Percentiles rank a stretch among this genome's conserved stretches.
phyloP scores from a whole-genome alignment of 2,888 invertebrate species.

The Pseudanteris insignis region DNA sequence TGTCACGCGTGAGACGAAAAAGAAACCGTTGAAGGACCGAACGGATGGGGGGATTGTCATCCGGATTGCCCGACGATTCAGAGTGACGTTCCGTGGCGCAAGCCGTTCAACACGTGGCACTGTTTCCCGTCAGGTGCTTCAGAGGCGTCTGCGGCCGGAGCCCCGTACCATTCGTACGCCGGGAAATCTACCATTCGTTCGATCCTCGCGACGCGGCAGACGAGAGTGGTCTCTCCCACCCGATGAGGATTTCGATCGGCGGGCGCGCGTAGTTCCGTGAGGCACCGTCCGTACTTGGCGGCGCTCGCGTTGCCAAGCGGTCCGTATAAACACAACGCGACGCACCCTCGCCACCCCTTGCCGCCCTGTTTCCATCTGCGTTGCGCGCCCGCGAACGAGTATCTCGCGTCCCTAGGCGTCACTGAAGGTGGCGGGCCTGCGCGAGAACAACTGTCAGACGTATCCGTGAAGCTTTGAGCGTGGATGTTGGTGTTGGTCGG shows the following conservation, averaged over 20 bases:
- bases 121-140: too few relatives aligned
- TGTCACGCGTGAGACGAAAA: too few relatives aligned
- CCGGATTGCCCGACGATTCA: too few relatives aligned
- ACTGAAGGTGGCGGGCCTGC: constrained; percentile 43
- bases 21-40: too few relatives aligned
- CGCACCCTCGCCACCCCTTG: constrained; percentile 19
- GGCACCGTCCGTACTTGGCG: constrained; percentile 24
- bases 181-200: too few relatives aligned
- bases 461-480: constrained; percentile 39
- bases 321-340: constrained; percentile 45
- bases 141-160: too few relatives aligned
- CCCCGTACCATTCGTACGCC: too few relatives aligned
- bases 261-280: constrained; percentile 27
- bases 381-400: constrained; percentile 3
- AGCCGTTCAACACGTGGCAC: background rate
- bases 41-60: too few relatives aligned
- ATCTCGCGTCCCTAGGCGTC: constrained; percentile 15
- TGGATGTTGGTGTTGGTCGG: constrained; percentile 47
- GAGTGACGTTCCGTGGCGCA: too few relatives aligned
- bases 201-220: too few relatives aligned
- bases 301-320: constrained; percentile 34
- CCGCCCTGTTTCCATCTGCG: constrained; percentile 2
- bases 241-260: constrained; percentile 62
- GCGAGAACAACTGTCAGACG: constrained; percentile 49
- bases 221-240: constrained; percentile 50